Evolutionary conservation across 2,888 invertebrate genomes (phyloP), one percentile per base, ranked within the genome.

Genomic region (Formica aserva): DNA sequence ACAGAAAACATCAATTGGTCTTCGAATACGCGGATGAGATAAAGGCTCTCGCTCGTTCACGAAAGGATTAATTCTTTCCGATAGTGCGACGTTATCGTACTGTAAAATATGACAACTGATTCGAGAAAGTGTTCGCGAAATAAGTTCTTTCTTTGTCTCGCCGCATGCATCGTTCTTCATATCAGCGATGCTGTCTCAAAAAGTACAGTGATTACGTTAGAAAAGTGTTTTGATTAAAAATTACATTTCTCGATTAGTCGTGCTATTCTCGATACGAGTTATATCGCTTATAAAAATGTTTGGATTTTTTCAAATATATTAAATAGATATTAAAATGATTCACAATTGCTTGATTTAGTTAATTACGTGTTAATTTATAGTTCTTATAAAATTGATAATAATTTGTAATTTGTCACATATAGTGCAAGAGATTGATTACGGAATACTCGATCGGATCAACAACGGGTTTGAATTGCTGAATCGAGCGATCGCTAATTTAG

Each of bases 401-500:
- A 48, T 38, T 48, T 48, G 18, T 55, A 22, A 41, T 41, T 38
- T 55, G 3, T 52, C 35, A 15, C 9, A 67, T 26, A 26, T 26
- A 26, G 52, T 22, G 8, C 4, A 41, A 55, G n/a, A 38, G 15
- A 41, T 45, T 18, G 29, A 41, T 62, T 13, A 45, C 22, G 35
- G 11, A 48, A 65, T 65, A 15, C 35, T 87, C 6, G 63, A 78
- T 1, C 82, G 80, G 69, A 86, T 91, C 65, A 91, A 90, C 48
- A 52, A 80, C 0, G 88, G 88, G 45, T 81, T 91, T 35, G 75
- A 86, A 76, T 41, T 57, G 11, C 48, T 92, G 29, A 91, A 91
- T 82, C 85, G 83, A 65, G 77, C 86, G 22, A 89, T 71, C 45
- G 88, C 90, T 1, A 41, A 77, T 69, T 77, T 91, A 32, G 90